phyloP scores from a whole-genome alignment of 2,888 invertebrate species.

The Epinotia brunnichana region DNA sequence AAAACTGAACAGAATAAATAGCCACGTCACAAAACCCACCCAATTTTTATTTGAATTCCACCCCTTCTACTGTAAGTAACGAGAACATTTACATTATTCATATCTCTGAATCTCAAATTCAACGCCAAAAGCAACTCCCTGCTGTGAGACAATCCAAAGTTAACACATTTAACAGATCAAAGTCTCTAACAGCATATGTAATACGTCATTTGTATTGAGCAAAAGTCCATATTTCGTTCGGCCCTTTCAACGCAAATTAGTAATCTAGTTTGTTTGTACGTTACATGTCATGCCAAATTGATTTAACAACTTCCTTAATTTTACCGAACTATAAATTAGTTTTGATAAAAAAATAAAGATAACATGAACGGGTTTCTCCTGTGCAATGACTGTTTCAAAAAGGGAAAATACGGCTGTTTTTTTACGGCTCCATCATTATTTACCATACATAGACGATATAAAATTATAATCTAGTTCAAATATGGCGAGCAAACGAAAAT shows the following conservation, averaged over 20 bases:
- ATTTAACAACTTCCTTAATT: neutral
- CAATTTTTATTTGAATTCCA: neutral
- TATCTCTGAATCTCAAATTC: conserved; percentile 19
- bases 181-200: conserved; percentile 22
- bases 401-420: conserved; percentile 25
- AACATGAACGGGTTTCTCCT: conserved; percentile 16
- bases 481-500: conserved; percentile 42
- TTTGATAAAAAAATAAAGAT: neutral
- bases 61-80: neutral
- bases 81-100: neutral
- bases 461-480: conserved; percentile 22
- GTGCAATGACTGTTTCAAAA: conserved; percentile 18
- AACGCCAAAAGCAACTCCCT: conserved; percentile 20
- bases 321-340: neutral
- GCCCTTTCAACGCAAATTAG: conserved; percentile 26
- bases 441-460: conserved; percentile 12
- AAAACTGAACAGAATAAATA: no score
- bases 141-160: conserved; percentile 25
- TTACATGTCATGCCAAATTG: neutral
- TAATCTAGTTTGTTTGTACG: conserved; percentile 5
- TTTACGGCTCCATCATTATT: conserved; percentile 19
- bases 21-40: no score
- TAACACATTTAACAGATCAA: conserved; percentile 38
- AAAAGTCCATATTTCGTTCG: conserved; percentile 3
- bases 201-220: conserved; percentile 22